Evolutionary conservation across 2,888 invertebrate genomes (phyloP), one percentile per base, ranked within the genome.

Genomic region (Tenthredo livida): DNA sequence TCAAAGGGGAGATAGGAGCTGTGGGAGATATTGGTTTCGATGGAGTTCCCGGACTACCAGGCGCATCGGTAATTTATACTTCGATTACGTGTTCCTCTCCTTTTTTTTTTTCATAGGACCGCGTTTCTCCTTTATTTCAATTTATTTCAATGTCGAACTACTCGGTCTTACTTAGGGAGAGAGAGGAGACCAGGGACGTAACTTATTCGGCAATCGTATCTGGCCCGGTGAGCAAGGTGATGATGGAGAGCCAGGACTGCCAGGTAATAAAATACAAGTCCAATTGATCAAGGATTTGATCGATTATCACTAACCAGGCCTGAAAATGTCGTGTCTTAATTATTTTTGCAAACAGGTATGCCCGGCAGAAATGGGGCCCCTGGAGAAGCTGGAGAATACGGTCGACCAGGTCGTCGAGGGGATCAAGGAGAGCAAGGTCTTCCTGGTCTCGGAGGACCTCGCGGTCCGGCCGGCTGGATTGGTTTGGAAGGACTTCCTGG

Each of bases 351-450:
- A 86, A 88, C 85, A 94, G 94, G 96, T 37, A 89, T 93, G 2
- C 93, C 93, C 85, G 96, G 96, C 58, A 89, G 95, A 82, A 93
- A 95, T 43, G 97, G 96, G 85, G 90, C 94, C 87, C 93, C 94
- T 90, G 95, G 96, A 58, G 95, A 95, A 88, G 93, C 92, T 61
- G 98, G 98, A 43, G 95, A 96, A 86, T 93, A 93, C 70, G 97
- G 97, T 70, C 92, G 93, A 85, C 91, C 94, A 54, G 97, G 97
- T 40, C 93, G 94, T 84, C 94, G 95, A 90, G 98, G 97, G 73
- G 93, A 94, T 65, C 95, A 94, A 90, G 97, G 97, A 82, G 93
- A 94, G 29, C 91, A 90, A 75, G 96, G 96, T 72, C 90, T 92
- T 21, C 89, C 91, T 37, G 96, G 96, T 85, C 17, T 87, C 70